Base-by-base conservation (phyloP, 2,888 invertebrate species). In the Alloplasta piceator region DNA sequence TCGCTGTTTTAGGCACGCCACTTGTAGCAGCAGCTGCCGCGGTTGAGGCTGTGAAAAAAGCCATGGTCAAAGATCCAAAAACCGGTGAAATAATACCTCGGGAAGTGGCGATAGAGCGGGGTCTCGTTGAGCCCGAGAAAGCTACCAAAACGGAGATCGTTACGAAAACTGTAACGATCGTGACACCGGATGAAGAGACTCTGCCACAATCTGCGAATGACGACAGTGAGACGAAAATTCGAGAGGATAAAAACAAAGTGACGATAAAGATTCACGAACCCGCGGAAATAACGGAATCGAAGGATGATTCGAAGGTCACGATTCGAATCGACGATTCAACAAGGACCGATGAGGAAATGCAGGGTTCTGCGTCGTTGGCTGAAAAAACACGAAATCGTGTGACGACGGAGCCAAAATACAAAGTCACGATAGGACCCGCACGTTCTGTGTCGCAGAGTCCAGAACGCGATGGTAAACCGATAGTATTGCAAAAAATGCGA, bases 51-150 rank as follows among this genome's bases (percentile, higher is more conserved):
- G 94, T 96, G 4, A 92, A 91, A 80, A 90, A 90, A 84, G 93
- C 94, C 4, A 95, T 96, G 93, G 94, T 96, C 10, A 93, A 94
- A 73, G 97, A 98, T 92, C 97, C 98, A 0, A 94, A 94, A 86
- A 96, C 97, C 0, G 97, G 97, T 3, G 95, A 97, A 89, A 95
- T 95, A 89, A 93, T 97, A 84, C 96, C 96, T 0, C 94, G 97
- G 86, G 96, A 97, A 91, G 95, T 96, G 68, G 98, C 98, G 3
- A 94, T 97, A 84, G 95, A 96, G 89, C 94, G 95, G 80, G 97
- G 97, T 6, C 92, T 96, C 78, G 95, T 98, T 7, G 83, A 87
- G 6, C 88, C 88, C 4, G 89, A 89, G 36, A 86, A 82, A 36
- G 60, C 82, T 1, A 84, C 80, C 60, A 83, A 84, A 52, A 80